Percentiles rank a stretch among this genome's conserved stretches.
Conservation (phyloP, 2,797 vertebrate genomes). For the Sebastolobus altivelis region DNA sequence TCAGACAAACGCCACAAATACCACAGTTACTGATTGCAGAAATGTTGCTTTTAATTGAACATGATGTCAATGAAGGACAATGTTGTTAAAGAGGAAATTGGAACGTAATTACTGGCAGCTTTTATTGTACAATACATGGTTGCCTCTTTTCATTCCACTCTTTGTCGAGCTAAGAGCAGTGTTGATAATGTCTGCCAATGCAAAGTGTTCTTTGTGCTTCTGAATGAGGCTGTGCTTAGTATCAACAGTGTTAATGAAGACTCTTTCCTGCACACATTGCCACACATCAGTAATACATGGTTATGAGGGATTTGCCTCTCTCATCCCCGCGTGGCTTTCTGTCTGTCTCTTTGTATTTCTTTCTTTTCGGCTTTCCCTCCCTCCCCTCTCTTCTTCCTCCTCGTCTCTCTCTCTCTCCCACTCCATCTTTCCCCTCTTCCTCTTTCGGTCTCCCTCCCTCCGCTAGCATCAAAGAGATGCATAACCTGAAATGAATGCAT, state of each 20-base stretch:
- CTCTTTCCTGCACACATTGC: slow-evolving; percentile 52
- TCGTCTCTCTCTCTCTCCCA: slow-evolving; percentile 16
- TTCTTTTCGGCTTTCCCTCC: slow-evolving; percentile 50
- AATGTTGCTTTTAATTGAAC: slow-evolving; percentile 30
- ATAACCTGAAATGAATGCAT: slow-evolving; percentile 79
- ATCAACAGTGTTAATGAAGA: slow-evolving; percentile 72
- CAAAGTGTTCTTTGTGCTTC: slow-evolving; percentile 67
- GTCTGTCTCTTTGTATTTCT: slow-evolving; percentile 66
- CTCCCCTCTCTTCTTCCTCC: slow-evolving; percentile 6
- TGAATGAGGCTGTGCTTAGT: slow-evolving; percentile 51
- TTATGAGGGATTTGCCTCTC: slow-evolving; percentile 63
- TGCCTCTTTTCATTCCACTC: slow-evolving; percentile 47
- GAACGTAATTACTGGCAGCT: slow-evolving; percentile 41
- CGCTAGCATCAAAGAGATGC: slow-evolving; percentile 71
- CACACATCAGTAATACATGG: slow-evolving; percentile 59
- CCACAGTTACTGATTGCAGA: background rate
- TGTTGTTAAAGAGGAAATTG: slow-evolving; percentile 35
- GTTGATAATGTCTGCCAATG: slow-evolving; percentile 59
- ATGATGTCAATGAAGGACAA: slow-evolving; percentile 43
- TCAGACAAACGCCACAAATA: slow-evolving; percentile 8
- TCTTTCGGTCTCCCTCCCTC: slow-evolving; percentile 34
- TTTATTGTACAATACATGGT: slow-evolving; percentile 41
- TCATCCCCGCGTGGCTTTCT: slow-evolving; percentile 45
- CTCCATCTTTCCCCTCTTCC: slow-evolving; percentile 21
- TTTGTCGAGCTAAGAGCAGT: slow-evolving; percentile 44